These are phyloP conservation scores for Tigriopus californicus DNA, from an alignment of 2,888 invertebrate species.

Conservation along the genomic window DNA sequence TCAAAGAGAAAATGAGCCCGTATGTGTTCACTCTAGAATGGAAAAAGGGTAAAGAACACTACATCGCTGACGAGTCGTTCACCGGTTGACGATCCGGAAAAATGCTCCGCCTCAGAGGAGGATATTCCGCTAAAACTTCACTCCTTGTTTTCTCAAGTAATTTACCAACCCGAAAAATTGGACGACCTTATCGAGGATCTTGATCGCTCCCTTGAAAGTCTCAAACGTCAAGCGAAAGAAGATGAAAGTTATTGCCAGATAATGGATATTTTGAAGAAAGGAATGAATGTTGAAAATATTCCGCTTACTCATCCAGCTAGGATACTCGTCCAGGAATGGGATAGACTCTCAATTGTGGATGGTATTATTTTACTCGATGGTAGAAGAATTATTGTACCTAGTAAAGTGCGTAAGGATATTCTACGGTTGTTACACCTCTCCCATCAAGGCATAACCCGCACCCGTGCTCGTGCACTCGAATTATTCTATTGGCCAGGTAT, in stretches of 20 bases:
- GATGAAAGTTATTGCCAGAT: not conserved
- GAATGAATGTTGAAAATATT: not conserved
- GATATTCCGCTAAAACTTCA: not conserved
- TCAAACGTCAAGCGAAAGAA: not conserved
- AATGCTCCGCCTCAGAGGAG: not conserved
- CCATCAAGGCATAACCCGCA: not conserved
- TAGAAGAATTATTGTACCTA: not conserved
- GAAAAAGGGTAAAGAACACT: not conserved
- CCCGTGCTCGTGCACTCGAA: not conserved
- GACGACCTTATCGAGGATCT: not conserved
- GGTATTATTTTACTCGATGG: not conserved
- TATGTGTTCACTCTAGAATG: not conserved
- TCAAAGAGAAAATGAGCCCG: not conserved
- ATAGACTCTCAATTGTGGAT: not conserved
- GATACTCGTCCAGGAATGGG: not conserved
- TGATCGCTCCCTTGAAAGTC: not conserved
- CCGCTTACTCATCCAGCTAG: not conserved
- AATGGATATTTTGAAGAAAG: not conserved
- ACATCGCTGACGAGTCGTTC: not conserved
- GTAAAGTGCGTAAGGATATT: not conserved
- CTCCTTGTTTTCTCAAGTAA: not conserved
- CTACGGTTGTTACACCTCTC: not conserved
- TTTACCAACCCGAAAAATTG: not conserved
- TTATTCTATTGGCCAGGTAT: not conserved
- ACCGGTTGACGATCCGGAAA: not conserved